A percentile compares a stretch with the other conserved stretches of the same genome.
phyloP scores from a whole-genome alignment of 2,888 invertebrate genomes.

The Ischnus inquisitorius region DNA sequence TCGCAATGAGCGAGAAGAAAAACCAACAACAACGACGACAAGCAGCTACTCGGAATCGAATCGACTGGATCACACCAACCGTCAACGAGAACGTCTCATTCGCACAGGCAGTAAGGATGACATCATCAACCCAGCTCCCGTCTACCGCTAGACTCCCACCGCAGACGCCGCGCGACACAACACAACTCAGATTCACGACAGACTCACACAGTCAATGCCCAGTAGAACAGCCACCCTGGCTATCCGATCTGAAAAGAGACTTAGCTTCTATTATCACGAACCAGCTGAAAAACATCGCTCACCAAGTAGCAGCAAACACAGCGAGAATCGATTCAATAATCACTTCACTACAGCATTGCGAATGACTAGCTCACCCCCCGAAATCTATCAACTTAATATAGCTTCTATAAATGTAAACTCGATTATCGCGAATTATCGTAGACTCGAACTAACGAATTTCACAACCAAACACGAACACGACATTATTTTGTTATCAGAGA shows the following conservation, averaged over 20 bases:
- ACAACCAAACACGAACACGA: constrained; percentile 8
- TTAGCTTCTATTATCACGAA: neutral
- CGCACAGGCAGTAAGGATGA: no score
- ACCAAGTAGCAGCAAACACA: constrained; percentile 1
- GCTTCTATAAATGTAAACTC: constrained; percentile 43
- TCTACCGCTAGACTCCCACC: no score
- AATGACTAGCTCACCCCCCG: neutral
- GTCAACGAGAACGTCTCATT: constrained; percentile 3
- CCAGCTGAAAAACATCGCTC: neutral
- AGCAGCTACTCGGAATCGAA: neutral
- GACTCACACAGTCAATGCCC: neutral
- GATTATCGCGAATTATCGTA: no score
- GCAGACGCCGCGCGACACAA: neutral
- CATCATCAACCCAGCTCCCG: no score
- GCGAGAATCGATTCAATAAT: neutral
- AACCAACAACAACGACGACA: neutral
- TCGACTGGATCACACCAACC: neutral
- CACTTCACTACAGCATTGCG: neutral
- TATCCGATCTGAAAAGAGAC: neutral
- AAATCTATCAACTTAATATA: neutral
- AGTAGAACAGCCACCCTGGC: neutral
- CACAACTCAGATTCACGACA: no score
- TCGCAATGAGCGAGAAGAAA: neutral
- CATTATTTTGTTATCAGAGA: neutral
- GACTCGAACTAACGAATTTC: constrained; percentile 34